A percentile compares a stretch with the other conserved stretches of the same genome.
phyloP scores from a whole-genome alignment of 2,888 invertebrate genomes.

The Eueremaeus valkanovi region DNA sequence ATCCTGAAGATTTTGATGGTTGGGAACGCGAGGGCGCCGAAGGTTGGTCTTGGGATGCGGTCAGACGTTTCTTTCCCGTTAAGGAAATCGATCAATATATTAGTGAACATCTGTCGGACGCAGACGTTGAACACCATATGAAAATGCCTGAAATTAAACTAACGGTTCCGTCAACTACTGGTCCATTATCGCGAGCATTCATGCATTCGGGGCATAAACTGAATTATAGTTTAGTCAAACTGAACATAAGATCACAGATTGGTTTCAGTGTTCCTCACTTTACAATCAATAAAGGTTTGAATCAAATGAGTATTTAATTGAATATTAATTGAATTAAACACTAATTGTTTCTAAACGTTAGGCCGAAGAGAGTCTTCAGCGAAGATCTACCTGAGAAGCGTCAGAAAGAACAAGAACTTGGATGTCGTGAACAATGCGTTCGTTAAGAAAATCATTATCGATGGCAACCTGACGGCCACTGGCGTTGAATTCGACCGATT shows the following conservation, averaged over 20 bases:
- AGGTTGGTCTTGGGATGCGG: slow-evolving; percentile 81
- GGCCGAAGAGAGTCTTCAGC: slow-evolving; percentile 50
- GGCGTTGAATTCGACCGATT: slow-evolving; percentile 46
- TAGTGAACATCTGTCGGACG: slow-evolving; percentile 44
- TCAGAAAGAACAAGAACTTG: slow-evolving; percentile 59
- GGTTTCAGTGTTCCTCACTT: background rate
- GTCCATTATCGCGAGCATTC: background rate
- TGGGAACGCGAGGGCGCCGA: slow-evolving; percentile 62
- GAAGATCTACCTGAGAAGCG: slow-evolving; percentile 49
- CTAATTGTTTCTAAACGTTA: slow-evolving; percentile 46
- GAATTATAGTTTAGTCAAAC: background rate
- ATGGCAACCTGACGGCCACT: slow-evolving; percentile 68
- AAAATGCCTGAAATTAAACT: background rate
- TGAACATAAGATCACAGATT: background rate
- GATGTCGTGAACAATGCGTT: slow-evolving; percentile 57
- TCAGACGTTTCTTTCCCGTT: slow-evolving; percentile 71
- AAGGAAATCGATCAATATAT: slow-evolving; percentile 53
- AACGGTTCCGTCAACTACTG: background rate
- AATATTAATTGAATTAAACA: slow-evolving; percentile 38
- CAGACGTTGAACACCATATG: slow-evolving; percentile 23
- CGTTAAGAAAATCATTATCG: slow-evolving; percentile 61
- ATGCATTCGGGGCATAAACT: background rate
- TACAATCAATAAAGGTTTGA: slow-evolving; percentile 3
- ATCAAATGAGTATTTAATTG: background rate
- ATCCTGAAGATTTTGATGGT: background rate